A percentile compares a stretch with the other conserved stretches of the same genome.
Conservation (phyloP, 1,140 invertebrate species). For the Amphibalanus amphitrite region DNA sequence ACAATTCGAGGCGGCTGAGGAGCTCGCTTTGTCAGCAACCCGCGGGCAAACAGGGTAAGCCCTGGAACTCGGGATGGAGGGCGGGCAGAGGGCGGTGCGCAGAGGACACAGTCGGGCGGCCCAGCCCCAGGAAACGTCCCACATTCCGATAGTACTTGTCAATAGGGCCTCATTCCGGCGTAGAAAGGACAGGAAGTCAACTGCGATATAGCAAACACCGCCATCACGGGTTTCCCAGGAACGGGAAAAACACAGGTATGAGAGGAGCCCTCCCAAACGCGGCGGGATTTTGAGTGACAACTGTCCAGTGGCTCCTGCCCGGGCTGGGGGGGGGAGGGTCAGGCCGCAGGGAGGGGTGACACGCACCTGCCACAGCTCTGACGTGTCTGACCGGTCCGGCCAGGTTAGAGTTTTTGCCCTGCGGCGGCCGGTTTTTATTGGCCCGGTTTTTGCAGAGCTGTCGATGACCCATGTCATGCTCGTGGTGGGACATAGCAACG, state of each 20-base stretch:
- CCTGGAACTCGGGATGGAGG: too few species aligned
- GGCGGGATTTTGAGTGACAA: too few species aligned
- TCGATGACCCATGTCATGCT: conserved; percentile 11
- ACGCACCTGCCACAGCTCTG: background rate
- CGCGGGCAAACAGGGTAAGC: background rate
- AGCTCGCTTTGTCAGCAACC: conserved; percentile 35
- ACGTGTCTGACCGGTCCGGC: background rate
- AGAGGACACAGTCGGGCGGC: background rate
- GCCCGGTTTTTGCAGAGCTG: conserved; percentile 11
- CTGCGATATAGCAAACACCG: too few species aligned
- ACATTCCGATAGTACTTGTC: background rate
- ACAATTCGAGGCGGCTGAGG: too few species aligned
- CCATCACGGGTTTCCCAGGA: too few species aligned
- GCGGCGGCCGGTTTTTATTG: background rate
- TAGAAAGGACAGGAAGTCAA: background rate
- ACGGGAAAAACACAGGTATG: too few species aligned
- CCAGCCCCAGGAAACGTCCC: background rate
- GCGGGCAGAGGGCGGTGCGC: background rate
- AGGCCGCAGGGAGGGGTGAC: too few species aligned
- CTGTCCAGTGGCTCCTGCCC: too few species aligned
- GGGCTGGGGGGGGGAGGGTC: too few species aligned
- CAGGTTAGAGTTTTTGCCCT: background rate
- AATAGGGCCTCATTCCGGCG: conserved; percentile 1
- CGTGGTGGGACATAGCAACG: background rate
- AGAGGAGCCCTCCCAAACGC: too few species aligned